Percentiles rank a stretch among this genome's conserved stretches.
Evolutionary conservation across 1,140 invertebrate species (phyloP).

Genomic region (Cyrtorhinus lividipennis): DNA sequence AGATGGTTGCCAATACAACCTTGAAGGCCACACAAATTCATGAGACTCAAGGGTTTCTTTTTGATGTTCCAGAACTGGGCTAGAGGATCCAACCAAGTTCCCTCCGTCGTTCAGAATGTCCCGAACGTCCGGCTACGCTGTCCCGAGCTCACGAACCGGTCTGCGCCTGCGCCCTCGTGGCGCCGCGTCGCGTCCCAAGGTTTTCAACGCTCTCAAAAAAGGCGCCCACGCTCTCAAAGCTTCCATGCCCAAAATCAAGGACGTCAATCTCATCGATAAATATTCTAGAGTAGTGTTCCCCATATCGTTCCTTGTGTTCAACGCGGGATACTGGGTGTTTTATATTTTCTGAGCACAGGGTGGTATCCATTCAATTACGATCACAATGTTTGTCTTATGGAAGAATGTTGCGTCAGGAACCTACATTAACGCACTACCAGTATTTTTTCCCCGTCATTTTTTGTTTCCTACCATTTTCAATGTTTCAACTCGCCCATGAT

Average conservation of each 20-base stretch:
- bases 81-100: conserved; percentile 47
- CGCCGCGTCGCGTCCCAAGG: conserved; percentile 42
- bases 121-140: conserved; percentile 34
- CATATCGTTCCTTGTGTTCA: conserved; percentile 84
- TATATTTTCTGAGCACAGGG: conserved; percentile 55
- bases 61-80: conserved; percentile 22
- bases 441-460: too few species aligned
- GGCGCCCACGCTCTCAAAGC: conserved; percentile 63
- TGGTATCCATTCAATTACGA: too few species aligned
- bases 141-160: conserved; percentile 21
- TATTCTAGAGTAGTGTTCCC: conserved; percentile 90
- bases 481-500: too few species aligned
- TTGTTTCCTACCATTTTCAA: too few species aligned
- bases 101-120: conserved; percentile 67
- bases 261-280: conserved; percentile 95
- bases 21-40: too few species aligned
- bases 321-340: conserved; percentile 86
- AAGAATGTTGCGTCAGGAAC: too few species aligned
- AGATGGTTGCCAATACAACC: too few species aligned
- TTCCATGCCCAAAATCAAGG: conserved; percentile 84
- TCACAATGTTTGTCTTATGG: too few species aligned
- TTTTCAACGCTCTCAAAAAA: conserved; percentile 58
- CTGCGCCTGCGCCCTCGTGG: conserved; percentile 17
- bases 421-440: too few species aligned
- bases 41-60: too few species aligned